Evolutionary conservation across 2,113 vertebrate genomes (phyloP), one percentile per base, ranked within the genome.

Genomic region (Tursiops truncatus): DNA sequence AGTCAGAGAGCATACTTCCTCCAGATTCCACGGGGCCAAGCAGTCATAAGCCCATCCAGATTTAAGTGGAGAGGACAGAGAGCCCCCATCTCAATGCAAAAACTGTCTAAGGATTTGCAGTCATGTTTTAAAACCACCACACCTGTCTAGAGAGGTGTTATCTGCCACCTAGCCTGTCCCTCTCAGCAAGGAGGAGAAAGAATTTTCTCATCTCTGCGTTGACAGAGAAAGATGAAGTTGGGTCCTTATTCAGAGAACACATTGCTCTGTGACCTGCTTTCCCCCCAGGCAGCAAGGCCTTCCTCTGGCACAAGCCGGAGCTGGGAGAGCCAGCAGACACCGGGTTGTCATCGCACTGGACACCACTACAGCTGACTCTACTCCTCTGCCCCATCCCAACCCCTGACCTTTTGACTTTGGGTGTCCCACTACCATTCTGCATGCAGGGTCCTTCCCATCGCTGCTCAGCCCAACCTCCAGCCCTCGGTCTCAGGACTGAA

Each of bases 361-460:
- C 36, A 31, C 5, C 5, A 23, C 38, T 38, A 2, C 26, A 25
- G 6, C 28, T 7, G 53, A 44, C n/a, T 71, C 56, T 50, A 12
- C 28, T 44, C 50, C 4, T 96, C 21, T 0, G 2, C 7, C 53
- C 41, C 73, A 26, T 76, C 77, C 18, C 8, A 15, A 73, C n/a
- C 47, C 56, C 89, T 80, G 80, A 63, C 83, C 23, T 88, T 85
- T 88, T 88, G 50, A 67, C 73, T 79, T 71, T 73, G 94, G 77
- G n/a, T 8, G 31, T 14, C 36, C 68, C 15, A 28, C 28, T 50
- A 1, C 56, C 36, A 67, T 20, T 74, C 63, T 70, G n/a, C 56
- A 53, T 21, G 31, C 47, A 5, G 0, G 0, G 33, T n/a, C 71
- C 62, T 87, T 74, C 77, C 82, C 47, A 15, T 6, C 33, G 2